Base-by-base conservation (phyloP, 2,113 vertebrate genomes). In the Phylloscopus whistleri region DNA sequence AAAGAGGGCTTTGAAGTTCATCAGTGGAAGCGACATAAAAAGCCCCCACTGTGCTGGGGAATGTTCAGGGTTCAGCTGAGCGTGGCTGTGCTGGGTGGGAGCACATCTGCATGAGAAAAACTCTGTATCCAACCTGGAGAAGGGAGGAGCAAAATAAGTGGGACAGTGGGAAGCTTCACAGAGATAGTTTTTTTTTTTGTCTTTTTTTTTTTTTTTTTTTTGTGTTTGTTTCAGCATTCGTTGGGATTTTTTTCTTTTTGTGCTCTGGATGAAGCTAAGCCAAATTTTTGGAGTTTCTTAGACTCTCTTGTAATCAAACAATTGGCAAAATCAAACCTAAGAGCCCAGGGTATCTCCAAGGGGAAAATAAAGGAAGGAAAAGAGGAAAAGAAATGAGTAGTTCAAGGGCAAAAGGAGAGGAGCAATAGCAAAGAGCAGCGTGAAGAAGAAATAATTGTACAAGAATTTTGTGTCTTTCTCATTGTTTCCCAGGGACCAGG, bases 1-100 rank as follows among this genome's bases (percentile, higher is more conserved):
- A 87, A 69, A 82, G 59, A 93, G 51, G 41, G 74, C 93, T 97
- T 95, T 95, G 94, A 95, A 96, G 89, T 93, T 96, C 93, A 93
- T 95, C 93, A 77, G 78, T 91, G 94, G 87, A 85, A 91, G 67
- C 4, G 31, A 90, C 91, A 95, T 74, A 95, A 95, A 96, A 89
- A 95, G 75, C 84, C 82, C 89, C 91, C 84, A 89, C 93, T 96
- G 89, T 69, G 94, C 88, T 6, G 56, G 87, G 79, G 90, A 92
- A 80, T 59, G 92, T 16, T 44, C 58, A 43, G 84, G 78, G 80
- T 30, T 92, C 76, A 92, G 64, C 67, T 37, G 89, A 72, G 81
- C 28, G 33, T 70, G 7, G 77, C 39, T 1, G 4, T 82, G 82
- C 89, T 95, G 96, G 2, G 87, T 86, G 96, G 90, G 86, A 85